These are phyloP conservation scores for Cheirogaleus major DNA, from an alignment of 2,797 vertebrate genomes.

Conservation along the genomic window DNA sequence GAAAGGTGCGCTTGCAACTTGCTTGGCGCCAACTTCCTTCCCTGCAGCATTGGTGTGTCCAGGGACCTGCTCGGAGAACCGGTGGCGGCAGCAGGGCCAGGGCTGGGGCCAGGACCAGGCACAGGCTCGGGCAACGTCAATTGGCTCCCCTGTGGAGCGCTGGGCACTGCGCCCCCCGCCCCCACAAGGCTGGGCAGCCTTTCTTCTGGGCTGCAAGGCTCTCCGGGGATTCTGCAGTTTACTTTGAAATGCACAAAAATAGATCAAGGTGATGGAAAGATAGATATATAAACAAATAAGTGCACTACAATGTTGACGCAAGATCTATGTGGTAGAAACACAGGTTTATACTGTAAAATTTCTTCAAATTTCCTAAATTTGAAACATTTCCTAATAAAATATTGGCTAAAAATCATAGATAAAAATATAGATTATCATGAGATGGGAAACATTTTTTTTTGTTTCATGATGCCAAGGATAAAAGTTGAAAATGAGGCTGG, in stretches of 20 bases:
- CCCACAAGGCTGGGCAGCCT: too few species aligned
- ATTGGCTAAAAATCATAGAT: neutral
- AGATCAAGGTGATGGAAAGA: neutral
- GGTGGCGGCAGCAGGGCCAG: too few species aligned
- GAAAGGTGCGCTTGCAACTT: neutral
- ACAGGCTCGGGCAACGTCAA: fast-evolving
- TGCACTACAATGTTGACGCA: neutral
- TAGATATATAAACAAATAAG: neutral
- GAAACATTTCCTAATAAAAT: conserved; percentile 19
- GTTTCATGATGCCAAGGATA: neutral
- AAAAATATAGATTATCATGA: neutral
- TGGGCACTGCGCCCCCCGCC: too few species aligned
- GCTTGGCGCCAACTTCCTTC: neutral
- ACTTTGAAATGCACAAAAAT: conserved; percentile 3
- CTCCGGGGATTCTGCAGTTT: neutral
- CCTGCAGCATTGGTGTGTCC: too few species aligned
- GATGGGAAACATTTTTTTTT: neutral
- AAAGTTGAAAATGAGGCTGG: too few species aligned
- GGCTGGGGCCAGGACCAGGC: neutral
- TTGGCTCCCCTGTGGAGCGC: too few species aligned
- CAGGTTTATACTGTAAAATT: neutral
- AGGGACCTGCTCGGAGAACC: too few species aligned
- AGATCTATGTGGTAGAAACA: neutral
- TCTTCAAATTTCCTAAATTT: neutral
- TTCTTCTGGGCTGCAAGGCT: too few species aligned